Conservation (phyloP, 2,113 vertebrate species). For the Tyto alba region DNA sequence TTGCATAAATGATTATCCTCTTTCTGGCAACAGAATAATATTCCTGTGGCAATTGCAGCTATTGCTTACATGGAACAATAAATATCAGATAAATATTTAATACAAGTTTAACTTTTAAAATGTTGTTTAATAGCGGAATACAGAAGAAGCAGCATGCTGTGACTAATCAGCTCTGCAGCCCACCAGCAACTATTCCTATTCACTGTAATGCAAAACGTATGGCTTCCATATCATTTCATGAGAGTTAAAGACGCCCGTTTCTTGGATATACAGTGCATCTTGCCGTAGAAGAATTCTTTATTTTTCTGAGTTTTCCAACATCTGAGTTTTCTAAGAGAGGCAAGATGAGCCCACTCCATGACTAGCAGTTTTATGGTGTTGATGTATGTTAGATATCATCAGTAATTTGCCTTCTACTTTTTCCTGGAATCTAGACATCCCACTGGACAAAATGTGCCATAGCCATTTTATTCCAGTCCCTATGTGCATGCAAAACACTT, state of each 20-base stretch:
- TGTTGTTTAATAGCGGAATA: background rate
- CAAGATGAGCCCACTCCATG: background rate
- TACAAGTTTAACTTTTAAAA: background rate
- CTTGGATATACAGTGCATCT: background rate
- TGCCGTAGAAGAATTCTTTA: background rate
- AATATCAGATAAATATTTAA: conserved; percentile 20
- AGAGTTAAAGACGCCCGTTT: background rate
- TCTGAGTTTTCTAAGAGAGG: background rate
- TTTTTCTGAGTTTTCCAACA: background rate
- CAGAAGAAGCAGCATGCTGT: background rate
- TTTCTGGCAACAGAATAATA: background rate
- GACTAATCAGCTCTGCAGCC: background rate
- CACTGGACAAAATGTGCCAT: background rate
- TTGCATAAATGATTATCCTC: background rate
- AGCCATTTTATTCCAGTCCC: background rate
- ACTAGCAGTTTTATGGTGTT: background rate
- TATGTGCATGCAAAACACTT: background rate
- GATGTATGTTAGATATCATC: background rate
- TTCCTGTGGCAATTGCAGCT: background rate
- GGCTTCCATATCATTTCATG: background rate
- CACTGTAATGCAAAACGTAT: background rate
- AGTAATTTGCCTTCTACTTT: background rate
- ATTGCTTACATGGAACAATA: background rate
- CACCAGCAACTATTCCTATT: background rate
- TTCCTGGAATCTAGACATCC: background rate